These are phyloP conservation scores for Anthoscopus minutus DNA, from an alignment of 2,113 vertebrate species.

Conservation along the genomic window DNA sequence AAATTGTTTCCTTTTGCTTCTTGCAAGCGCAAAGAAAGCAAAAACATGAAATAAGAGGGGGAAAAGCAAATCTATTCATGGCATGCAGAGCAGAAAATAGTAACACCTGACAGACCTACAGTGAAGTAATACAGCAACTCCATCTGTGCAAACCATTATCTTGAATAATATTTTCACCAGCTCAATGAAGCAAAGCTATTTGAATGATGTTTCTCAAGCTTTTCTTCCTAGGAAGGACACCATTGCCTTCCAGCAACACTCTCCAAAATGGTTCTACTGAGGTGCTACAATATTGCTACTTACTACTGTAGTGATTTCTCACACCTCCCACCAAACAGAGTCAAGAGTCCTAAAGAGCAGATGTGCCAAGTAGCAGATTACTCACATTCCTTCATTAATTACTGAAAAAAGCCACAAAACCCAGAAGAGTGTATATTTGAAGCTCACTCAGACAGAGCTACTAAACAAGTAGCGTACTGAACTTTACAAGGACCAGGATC, in stretches of 20 bases:
- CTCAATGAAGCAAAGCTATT: neutral
- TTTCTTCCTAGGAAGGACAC: neutral
- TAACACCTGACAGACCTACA: neutral
- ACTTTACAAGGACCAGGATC: neutral
- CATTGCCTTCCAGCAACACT: neutral
- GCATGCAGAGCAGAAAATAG: neutral
- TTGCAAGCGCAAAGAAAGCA: neutral
- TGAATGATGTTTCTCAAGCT: neutral
- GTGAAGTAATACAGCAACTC: neutral
- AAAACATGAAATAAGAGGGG: neutral
- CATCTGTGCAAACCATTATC: neutral
- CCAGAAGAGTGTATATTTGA: neutral
- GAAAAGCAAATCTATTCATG: neutral
- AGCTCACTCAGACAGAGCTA: neutral
- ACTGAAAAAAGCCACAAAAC: neutral
- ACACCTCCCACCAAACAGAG: conserved; percentile 39
- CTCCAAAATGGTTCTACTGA: neutral
- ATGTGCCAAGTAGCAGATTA: conserved; percentile 1
- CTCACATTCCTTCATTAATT: conserved; percentile 35
- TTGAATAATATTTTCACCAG: neutral
- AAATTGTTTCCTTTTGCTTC: neutral
- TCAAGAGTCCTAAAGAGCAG: neutral
- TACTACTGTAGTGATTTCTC: conserved; percentile 3
- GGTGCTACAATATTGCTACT: neutral
- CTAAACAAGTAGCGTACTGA: neutral